These are phyloP conservation scores for Serilophus lunatus DNA, from an alignment of 2,113 vertebrate genomes.

Conservation along the genomic window DNA sequence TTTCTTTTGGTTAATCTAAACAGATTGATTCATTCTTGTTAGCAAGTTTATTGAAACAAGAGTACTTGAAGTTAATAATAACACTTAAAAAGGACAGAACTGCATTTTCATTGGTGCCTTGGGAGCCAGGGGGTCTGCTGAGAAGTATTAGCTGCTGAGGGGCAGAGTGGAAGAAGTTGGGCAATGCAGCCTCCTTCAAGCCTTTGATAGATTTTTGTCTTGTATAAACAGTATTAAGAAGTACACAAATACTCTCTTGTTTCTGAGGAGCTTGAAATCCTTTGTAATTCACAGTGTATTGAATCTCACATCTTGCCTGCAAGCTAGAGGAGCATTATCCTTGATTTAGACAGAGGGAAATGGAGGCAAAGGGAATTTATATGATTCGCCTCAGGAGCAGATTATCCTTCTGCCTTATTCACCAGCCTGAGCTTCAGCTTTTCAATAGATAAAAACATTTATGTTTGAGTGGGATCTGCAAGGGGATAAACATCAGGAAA, in stretches of 20 bases:
- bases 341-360: slow-evolving; percentile 31
- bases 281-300: not conserved
- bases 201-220: not conserved
- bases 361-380: not conserved
- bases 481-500: slow-evolving; percentile 35
- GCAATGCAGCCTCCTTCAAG: not conserved
- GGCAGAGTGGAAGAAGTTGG: not conserved
- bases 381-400: slow-evolving; percentile 4
- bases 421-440: not conserved
- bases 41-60: not conserved
- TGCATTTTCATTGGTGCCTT: not conserved
- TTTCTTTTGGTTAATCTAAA: not conserved
- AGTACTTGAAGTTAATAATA: not conserved
- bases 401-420: slow-evolving; percentile 6
- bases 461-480: not conserved
- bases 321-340: slow-evolving; percentile 22
- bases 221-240: slow-evolving; percentile 17
- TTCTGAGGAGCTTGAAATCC: not conserved
- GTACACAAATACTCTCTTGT: not conserved
- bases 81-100: not conserved
- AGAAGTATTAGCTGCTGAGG: not conserved
- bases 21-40: not conserved
- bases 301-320: slow-evolving; percentile 4
- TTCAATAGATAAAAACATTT: slow-evolving; percentile 7
- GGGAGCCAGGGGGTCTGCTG: not conserved